Base-by-base conservation (phyloP, 2,888 invertebrate species). In the Thymelicus lineola region DNA sequence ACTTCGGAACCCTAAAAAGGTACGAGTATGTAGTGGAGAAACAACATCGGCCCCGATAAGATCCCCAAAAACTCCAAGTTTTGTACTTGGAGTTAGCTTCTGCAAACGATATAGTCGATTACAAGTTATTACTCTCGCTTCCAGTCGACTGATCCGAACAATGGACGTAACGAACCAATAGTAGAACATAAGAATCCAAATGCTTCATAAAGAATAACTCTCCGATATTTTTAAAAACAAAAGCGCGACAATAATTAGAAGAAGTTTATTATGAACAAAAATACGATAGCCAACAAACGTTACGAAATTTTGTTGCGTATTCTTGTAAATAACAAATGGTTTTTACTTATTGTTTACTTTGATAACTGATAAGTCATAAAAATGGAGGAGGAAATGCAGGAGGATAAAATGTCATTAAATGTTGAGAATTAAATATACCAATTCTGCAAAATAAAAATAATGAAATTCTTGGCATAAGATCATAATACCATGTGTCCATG, bases 91-190 rank as follows among this genome's bases (percentile, higher is more conserved):
- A 50, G 48, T 36, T 48, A 35, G 48, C 61, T 35, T 61, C 38
- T 36, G 67, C 61, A 61, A 62, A 68, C 36, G 67, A 68, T 57
- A 55, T 55, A 62, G 61, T 62, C 42, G 45, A 68, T 62, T 62
- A 68, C 67, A 45, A 68, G 61, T 46, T 61, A 68, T 68, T 68
- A 55, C 67, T 55, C 55, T 46, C 53, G 53, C 45, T 62, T 62
- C 55, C 53, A 55, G 45, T 55, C 35, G 55, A 60, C 61, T 61
- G 46, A 68, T 68, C 68, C 55, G 68, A 62, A 68, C 67, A 68
- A 68, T 57, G 53, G 62, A 42, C 55, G 45, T 20, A 58, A 66
- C 45, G 66, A 61, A 57, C 62, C 68, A 68, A 62, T 68, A 60
- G 46, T 6, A 55, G 68, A 62, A n/a, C n/a, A n/a, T 68, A 68